These are phyloP conservation scores for Nibea albiflora DNA, from an alignment of 2,113 vertebrate genomes.

Conservation along the genomic window DNA sequence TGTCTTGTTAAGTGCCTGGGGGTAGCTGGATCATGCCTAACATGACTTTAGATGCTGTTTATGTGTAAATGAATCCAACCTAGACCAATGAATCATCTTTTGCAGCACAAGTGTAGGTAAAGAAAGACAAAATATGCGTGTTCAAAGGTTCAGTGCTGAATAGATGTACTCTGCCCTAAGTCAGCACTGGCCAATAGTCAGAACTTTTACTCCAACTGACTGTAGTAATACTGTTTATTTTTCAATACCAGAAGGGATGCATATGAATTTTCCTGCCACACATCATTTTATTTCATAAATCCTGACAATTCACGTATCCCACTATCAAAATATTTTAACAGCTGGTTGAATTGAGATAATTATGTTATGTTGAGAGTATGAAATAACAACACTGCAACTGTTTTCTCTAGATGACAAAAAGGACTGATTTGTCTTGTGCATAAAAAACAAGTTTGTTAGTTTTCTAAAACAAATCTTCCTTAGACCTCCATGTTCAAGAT, in stretches of 20 bases:
- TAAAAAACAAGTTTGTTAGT: background rate
- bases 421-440: background rate
- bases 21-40: constrained; percentile 40
- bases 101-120: background rate
- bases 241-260: too few species aligned
- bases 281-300: background rate
- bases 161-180: background rate
- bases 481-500: background rate
- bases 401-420: background rate
- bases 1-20: constrained; percentile 45
- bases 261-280: background rate
- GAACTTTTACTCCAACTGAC: background rate
- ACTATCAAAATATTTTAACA: background rate
- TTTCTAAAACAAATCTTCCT: background rate
- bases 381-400: background rate
- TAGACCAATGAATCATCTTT: constrained; percentile 37
- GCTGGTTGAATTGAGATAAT: background rate
- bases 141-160: background rate
- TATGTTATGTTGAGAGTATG: background rate
- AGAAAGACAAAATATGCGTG: background rate
- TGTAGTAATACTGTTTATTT: too few species aligned
- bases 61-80: constrained; percentile 38
- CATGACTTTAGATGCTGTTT: constrained; percentile 50
- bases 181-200: background rate
- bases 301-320: background rate